Evolutionary conservation across 2,797 vertebrate species (phyloP).

Genomic region (Psittacula derbiana): DNA sequence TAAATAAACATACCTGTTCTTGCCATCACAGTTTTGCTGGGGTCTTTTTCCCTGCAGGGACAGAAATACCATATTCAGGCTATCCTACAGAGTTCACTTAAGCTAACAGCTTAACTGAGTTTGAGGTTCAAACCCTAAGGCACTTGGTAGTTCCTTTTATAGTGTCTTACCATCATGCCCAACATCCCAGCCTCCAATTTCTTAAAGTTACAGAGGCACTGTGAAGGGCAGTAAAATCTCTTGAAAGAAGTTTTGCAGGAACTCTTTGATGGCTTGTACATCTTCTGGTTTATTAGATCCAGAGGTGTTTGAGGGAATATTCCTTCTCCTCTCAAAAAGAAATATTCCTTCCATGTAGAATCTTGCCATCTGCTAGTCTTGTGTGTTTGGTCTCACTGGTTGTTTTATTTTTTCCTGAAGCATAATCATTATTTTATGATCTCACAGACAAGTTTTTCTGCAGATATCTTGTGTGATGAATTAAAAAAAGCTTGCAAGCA

Average conservation of each 20-base stretch:
- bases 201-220: background rate
- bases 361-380: background rate
- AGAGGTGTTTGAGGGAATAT: background rate
- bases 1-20: background rate
- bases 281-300: background rate
- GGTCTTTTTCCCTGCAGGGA: background rate
- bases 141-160: background rate
- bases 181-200: rapidly evolving
- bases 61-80: background rate
- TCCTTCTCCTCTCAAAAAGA: background rate
- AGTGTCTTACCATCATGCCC: background rate
- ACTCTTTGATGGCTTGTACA: background rate
- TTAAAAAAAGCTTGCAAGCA: background rate
- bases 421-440: background rate
- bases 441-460: background rate
- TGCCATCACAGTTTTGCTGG: background rate
- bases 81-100: background rate
- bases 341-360: background rate
- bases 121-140: background rate
- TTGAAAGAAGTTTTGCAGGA: background rate
- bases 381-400: background rate
- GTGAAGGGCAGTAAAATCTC: background rate
- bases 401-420: background rate
- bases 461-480: background rate
- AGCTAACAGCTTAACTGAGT: background rate